A percentile compares a stretch with the other conserved stretches of the same genome.
Conservation (phyloP, 2,888 invertebrate species). For the Platerodrilus igneus region DNA sequence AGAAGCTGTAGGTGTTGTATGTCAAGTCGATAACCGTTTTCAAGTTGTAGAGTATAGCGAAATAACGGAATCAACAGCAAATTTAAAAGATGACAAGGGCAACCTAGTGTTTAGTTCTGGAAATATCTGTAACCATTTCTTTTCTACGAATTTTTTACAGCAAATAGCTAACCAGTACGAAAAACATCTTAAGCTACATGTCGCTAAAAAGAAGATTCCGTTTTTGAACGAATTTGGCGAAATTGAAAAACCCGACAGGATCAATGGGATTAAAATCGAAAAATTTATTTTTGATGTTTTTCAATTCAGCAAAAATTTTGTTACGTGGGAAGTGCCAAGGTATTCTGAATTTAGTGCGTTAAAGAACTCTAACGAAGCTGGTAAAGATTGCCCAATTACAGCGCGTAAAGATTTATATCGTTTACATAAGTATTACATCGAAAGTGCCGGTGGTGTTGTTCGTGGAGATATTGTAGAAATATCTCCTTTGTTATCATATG, state of each 20-base stretch:
- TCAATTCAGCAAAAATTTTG: conserved; percentile 84
- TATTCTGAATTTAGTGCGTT: conserved; percentile 95
- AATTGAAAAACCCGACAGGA: conserved; percentile 67
- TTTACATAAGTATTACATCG: conserved; percentile 74
- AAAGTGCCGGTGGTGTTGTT: conserved; percentile 75
- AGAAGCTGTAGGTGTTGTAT: conserved; percentile 95
- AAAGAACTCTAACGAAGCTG: conserved; percentile 85
- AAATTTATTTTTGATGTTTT: conserved; percentile 99
- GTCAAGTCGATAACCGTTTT: conserved; percentile 83
- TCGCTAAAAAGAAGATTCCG: conserved; percentile 97
- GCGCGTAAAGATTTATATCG: conserved; percentile 71
- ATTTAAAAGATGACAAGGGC: conserved; percentile 71
- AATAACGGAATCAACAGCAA: conserved; percentile 81
- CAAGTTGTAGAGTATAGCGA: conserved; percentile 98
- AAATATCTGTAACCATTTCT: conserved; percentile 98
- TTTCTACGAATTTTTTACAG: conserved; percentile 79
- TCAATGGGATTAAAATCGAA: conserved; percentile 98
- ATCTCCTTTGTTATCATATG: conserved; percentile 85
- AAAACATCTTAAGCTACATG: conserved; percentile 77
- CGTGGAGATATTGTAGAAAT: conserved; percentile 76
- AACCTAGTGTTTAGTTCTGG: conserved; percentile 88
- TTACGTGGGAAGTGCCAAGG: conserved; percentile 87
- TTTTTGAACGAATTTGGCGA: conserved; percentile 69
- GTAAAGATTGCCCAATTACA: conserved; percentile 88
- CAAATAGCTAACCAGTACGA: conserved; percentile 69